These are phyloP conservation scores for Aphelinus certus DNA, from an alignment of 1,140 invertebrate species.

Conservation along the genomic window DNA sequence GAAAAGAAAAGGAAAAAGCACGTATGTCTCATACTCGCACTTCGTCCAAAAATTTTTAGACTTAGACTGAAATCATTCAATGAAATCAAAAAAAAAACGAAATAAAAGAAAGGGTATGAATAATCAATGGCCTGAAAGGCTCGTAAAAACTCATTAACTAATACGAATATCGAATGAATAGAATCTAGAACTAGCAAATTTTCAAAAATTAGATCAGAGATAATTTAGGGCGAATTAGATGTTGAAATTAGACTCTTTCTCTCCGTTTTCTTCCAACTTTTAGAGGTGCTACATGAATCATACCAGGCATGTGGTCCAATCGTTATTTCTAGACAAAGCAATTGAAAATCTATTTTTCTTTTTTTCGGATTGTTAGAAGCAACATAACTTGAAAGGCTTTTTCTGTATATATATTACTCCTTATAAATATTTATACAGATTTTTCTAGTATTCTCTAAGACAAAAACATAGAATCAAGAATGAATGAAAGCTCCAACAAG, in stretches of 20 bases:
- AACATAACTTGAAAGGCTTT: no score
- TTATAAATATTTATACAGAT: background rate
- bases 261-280: background rate
- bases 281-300: background rate
- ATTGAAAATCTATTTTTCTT: background rate
- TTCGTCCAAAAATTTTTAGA: constrained; percentile 1
- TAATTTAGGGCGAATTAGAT: no score
- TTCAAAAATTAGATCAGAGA: background rate
- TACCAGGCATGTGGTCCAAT: background rate
- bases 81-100: background rate
- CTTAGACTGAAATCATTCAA: background rate
- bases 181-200: background rate
- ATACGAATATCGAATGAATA: background rate
- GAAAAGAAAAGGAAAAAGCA: background rate
- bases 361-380: background rate
- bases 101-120: background rate
- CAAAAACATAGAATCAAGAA: background rate
- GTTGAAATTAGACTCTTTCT: background rate
- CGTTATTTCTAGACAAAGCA: background rate
- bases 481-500: background rate
- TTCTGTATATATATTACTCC: background rate
- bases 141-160: background rate
- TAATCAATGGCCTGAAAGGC: background rate
- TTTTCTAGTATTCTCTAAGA: background rate
- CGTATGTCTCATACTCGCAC: background rate